Evolutionary conservation across 1,140 invertebrate genomes (phyloP).

Genomic region (fruit fly (Drosophila melanogaster)): DNA sequence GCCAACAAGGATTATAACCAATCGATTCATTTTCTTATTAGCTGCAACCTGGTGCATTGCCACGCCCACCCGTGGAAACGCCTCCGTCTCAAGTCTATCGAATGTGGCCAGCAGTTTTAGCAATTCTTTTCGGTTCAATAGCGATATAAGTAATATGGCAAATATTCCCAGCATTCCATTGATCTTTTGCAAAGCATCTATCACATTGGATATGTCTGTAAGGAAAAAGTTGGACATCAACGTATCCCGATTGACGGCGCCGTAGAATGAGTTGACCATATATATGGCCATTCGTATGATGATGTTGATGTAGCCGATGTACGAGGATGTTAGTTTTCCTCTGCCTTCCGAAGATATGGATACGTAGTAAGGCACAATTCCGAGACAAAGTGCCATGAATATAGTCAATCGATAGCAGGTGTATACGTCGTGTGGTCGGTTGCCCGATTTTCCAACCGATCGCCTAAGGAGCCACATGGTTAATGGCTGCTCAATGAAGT

Average conservation of each 20-base stretch:
- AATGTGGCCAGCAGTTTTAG: conserved; percentile 26
- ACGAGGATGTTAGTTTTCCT: conserved; percentile 11
- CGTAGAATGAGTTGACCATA: conserved; percentile 25
- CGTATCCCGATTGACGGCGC: conserved; percentile 4
- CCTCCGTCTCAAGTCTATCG: conserved; percentile 28
- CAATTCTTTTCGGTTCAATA: conserved; percentile 33
- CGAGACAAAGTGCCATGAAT: conserved; percentile 36
- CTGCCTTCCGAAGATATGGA: conserved; percentile 1
- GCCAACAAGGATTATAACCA: conserved; percentile 19
- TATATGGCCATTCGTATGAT: conserved; percentile 37
- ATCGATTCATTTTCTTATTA: conserved; percentile 31
- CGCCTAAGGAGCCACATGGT: conserved; percentile 58
- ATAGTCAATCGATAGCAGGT: conserved; percentile 53
- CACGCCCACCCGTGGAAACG: conserved; percentile 61
- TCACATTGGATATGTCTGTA: conserved; percentile 43
- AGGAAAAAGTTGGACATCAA: conserved; percentile 35
- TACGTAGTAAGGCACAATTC: conserved; percentile 60
- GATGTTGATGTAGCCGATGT: conserved; percentile 40
- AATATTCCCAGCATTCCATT: conserved; percentile 55
- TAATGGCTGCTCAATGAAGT: conserved; percentile 37
- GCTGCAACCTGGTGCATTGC: conserved; percentile 36
- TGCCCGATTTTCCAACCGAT: conserved; percentile 16
- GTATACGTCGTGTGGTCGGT: conserved; percentile 47
- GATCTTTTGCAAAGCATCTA: conserved; percentile 54
- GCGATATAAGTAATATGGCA: conserved; percentile 13